phyloP scores from a whole-genome alignment of 2,113 vertebrate species.

The Microcebus lehilahytsara region DNA sequence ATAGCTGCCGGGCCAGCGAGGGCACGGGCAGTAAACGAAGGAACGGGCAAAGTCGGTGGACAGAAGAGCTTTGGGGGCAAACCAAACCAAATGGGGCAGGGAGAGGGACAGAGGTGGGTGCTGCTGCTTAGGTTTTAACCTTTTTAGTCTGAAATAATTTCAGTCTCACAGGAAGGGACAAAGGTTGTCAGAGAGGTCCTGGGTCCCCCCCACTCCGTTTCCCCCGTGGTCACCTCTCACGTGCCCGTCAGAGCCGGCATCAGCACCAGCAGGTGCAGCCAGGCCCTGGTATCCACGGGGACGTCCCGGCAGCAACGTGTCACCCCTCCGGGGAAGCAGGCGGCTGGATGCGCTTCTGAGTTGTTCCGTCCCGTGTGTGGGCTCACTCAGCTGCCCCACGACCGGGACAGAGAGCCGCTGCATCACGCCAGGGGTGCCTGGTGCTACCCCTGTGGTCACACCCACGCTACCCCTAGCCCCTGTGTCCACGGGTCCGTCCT shows the following conservation, averaged over 20 bases:
- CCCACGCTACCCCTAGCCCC: accelerated
- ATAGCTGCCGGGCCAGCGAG: neutral
- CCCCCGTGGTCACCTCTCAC: accelerated
- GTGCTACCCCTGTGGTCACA: accelerated
- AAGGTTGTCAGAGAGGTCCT: neutral
- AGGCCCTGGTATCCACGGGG: neutral
- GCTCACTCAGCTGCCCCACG: accelerated
- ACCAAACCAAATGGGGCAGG: neutral
- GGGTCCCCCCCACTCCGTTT: neutral
- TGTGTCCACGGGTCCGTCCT: accelerated
- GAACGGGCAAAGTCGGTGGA: neutral
- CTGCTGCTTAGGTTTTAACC: neutral
- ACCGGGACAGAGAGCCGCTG: neutral
- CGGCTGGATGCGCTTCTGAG: neutral
- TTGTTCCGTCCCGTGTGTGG: accelerated
- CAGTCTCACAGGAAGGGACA: neutral
- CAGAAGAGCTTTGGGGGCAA: neutral
- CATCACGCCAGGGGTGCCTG: too few species aligned
- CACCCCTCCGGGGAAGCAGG: neutral
- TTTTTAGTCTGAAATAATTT: neutral
- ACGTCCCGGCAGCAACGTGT: neutral
- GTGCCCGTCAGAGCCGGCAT: too few species aligned
- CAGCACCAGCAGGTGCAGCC: accelerated
- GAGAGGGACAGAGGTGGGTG: neutral
- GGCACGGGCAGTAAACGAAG: too few species aligned